These are phyloP conservation scores for Danio albolineatus DNA, from an alignment of 2,797 vertebrate species.

Conservation along the genomic window DNA sequence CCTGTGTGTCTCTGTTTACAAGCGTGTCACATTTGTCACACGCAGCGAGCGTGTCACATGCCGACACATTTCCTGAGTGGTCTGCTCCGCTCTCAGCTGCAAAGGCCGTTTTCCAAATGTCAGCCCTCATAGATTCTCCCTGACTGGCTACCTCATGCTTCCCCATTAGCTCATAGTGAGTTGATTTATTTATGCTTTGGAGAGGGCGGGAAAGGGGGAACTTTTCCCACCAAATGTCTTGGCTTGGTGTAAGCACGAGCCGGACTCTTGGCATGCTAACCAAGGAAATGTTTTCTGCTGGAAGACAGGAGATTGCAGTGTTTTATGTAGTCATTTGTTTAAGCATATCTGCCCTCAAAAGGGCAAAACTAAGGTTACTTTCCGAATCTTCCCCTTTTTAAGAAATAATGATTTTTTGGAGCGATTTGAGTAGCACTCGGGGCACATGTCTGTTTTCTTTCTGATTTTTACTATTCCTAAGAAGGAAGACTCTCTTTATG, in stretches of 20 bases:
- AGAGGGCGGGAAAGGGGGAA: slow-evolving; percentile 75
- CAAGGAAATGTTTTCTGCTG: slow-evolving; percentile 50
- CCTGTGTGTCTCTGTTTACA: background rate
- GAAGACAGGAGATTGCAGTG: slow-evolving; percentile 11
- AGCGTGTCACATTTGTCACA: slow-evolving; percentile 42
- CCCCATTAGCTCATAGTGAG: slow-evolving; percentile 79
- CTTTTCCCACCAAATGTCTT: slow-evolving; percentile 81
- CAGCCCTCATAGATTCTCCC: slow-evolving; percentile 42
- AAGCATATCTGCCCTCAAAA: slow-evolving; percentile 30
- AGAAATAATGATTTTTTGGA: slow-evolving; percentile 7
- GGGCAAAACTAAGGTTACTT: slow-evolving; percentile 17
- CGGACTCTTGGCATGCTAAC: slow-evolving; percentile 65
- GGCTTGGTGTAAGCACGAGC: slow-evolving; percentile 73
- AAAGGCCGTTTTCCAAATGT: slow-evolving; percentile 68
- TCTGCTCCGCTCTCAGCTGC: slow-evolving; percentile 69
- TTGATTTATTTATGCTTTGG: slow-evolving; percentile 83
- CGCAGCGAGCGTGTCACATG: slow-evolving; percentile 63
- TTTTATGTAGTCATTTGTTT: slow-evolving; percentile 10
- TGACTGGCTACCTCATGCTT: slow-evolving; percentile 73
- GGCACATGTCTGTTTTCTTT: background rate
- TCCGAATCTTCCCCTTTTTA: background rate
- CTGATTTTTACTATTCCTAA: background rate
- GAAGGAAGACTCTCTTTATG: background rate
- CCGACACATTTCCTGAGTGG: slow-evolving; percentile 57
- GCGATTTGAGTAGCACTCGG: background rate